phyloP scores from a whole-genome alignment of 2,113 vertebrate genomes.

The Uria aalge region DNA sequence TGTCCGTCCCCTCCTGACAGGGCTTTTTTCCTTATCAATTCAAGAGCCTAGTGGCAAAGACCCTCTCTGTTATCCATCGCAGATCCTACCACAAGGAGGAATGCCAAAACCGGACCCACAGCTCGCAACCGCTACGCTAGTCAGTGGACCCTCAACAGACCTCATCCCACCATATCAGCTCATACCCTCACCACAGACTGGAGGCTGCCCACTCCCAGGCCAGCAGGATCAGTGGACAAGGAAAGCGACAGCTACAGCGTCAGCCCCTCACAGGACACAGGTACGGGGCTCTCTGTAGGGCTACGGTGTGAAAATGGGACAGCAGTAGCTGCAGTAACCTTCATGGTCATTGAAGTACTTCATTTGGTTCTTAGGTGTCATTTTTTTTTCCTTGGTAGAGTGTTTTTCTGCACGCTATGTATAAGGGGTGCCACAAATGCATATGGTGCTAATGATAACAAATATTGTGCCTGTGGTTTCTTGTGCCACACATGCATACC shows the following conservation, averaged over 20 bases:
- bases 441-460: neutral
- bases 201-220: slow-evolving; percentile 93
- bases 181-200: slow-evolving; percentile 98
- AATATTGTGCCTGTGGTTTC: neutral
- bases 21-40: neutral
- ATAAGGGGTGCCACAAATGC: neutral
- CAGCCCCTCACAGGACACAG: slow-evolving; percentile 98
- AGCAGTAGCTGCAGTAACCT: neutral
- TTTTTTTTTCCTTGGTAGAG: neutral
- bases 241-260: slow-evolving; percentile 99
- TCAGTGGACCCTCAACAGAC: slow-evolving; percentile 98
- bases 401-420: neutral
- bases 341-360: neutral
- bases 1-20: neutral
- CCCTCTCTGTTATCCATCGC: neutral
- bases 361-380: neutral
- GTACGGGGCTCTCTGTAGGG: slow-evolving; percentile 47
- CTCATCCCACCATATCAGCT: slow-evolving; percentile 94
- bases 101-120: slow-evolving; percentile 91
- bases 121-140: slow-evolving; percentile 94
- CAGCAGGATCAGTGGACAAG: slow-evolving; percentile 94
- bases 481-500: fast-evolving
- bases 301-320: fast-evolving
- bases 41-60: neutral
- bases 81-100: slow-evolving; percentile 97